Conservation (phyloP, 2,888 invertebrate species). For the Hirtodrosophila cameraria region DNA sequence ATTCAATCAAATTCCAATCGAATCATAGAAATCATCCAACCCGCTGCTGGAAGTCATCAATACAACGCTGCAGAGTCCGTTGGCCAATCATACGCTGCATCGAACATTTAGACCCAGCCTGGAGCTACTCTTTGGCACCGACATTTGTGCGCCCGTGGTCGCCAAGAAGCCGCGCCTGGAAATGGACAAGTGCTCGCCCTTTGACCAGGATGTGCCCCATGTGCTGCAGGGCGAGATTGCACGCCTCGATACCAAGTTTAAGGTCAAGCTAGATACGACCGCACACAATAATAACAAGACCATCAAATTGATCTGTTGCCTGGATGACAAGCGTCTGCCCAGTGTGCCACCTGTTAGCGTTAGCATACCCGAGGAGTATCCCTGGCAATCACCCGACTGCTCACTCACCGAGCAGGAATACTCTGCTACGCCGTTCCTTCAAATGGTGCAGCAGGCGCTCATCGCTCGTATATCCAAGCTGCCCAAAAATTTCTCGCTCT, state of each 20-base stretch:
- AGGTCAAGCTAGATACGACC: slow-evolving; percentile 87
- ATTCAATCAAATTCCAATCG: background rate
- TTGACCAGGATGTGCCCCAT: slow-evolving; percentile 90
- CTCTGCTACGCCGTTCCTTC: slow-evolving; percentile 90
- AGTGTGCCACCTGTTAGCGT: slow-evolving; percentile 96
- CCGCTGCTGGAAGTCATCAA: slow-evolving; percentile 94
- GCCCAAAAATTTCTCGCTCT: slow-evolving; percentile 92
- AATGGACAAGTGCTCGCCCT: slow-evolving; percentile 85
- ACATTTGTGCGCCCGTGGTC: slow-evolving; percentile 90
- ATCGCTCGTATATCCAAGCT: slow-evolving; percentile 91
- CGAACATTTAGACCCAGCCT: slow-evolving; percentile 96
- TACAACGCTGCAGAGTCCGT: slow-evolving; percentile 91
- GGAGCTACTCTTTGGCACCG: slow-evolving; percentile 94
- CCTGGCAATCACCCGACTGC: slow-evolving; percentile 88
- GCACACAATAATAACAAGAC: slow-evolving; percentile 88
- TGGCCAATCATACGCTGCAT: slow-evolving; percentile 95
- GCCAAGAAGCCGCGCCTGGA: slow-evolving; percentile 89
- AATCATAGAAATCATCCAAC: slow-evolving; percentile 85
- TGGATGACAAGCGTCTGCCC: slow-evolving; percentile 95
- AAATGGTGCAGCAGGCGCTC: slow-evolving; percentile 90
- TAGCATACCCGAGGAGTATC: slow-evolving; percentile 90
- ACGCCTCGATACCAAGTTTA: slow-evolving; percentile 94
- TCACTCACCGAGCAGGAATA: slow-evolving; percentile 90
- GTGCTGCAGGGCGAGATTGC: slow-evolving; percentile 97
- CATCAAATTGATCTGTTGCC: slow-evolving; percentile 91